Percentiles rank a stretch among this genome's conserved stretches.
Evolutionary conservation across 2,888 invertebrate species (phyloP).

Genomic region (Lottia scabra): DNA sequence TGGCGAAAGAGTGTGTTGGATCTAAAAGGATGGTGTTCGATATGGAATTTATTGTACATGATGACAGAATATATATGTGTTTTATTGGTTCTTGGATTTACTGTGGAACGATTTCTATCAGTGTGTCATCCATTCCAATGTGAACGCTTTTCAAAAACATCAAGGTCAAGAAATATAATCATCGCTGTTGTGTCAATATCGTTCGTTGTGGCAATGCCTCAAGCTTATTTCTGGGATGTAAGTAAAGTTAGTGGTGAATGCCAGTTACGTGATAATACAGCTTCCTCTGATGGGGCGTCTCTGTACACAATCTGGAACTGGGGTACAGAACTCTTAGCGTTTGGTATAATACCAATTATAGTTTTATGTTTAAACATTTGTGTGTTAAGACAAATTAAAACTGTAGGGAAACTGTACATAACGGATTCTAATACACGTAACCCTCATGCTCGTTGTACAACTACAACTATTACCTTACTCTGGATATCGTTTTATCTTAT

Average conservation of each 20-base stretch:
- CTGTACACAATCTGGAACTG: slow-evolving; percentile 53
- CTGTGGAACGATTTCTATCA: slow-evolving; percentile 63
- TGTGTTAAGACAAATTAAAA: slow-evolving; percentile 41
- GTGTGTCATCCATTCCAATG: slow-evolving; percentile 58
- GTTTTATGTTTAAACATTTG: slow-evolving; percentile 53
- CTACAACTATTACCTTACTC: slow-evolving; percentile 56
- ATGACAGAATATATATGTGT: slow-evolving; percentile 63
- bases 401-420: slow-evolving; percentile 29
- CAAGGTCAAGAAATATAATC: slow-evolving; percentile 56
- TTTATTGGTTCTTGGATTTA: slow-evolving; percentile 64
- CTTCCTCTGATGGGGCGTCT: slow-evolving; percentile 27
- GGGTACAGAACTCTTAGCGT: slow-evolving; percentile 51
- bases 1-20: slow-evolving; percentile 55
- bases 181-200: slow-evolving; percentile 44
- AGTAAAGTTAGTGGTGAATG: slow-evolving; percentile 36
- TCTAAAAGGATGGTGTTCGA: slow-evolving; percentile 54
- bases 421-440: slow-evolving; percentile 10
- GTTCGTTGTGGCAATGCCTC: slow-evolving; percentile 50
- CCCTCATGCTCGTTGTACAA: slow-evolving; percentile 20
- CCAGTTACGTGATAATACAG: slow-evolving; percentile 29
- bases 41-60: slow-evolving; percentile 59
- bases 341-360: slow-evolving; percentile 49
- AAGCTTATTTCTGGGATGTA: slow-evolving; percentile 62
- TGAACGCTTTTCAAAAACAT: slow-evolving; percentile 55
- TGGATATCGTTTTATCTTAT: slow-evolving; percentile 62